A percentile compares a stretch with the other conserved stretches of the same genome.
These are phyloP conservation scores for Acinonyx jubatus DNA, from an alignment of 2,113 vertebrate genomes.

Conservation along the genomic window DNA sequence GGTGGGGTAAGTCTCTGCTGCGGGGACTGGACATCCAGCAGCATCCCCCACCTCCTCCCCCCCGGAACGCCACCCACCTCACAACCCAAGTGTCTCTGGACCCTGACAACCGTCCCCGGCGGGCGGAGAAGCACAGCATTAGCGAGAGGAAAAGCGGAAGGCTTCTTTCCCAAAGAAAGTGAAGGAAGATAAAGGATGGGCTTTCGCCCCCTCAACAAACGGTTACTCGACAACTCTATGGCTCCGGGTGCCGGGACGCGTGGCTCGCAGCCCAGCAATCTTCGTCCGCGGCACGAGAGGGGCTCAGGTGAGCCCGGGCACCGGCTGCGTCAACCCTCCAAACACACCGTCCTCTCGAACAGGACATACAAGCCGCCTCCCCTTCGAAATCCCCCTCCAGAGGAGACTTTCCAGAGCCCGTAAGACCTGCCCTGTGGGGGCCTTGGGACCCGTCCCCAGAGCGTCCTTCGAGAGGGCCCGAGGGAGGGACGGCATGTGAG, in stretches of 20 bases:
- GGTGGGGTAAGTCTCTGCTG: too few species aligned
- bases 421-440: accelerated
- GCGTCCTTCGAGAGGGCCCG: too few species aligned
- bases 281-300: accelerated
- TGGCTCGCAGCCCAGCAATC: accelerated
- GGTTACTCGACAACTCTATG: accelerated
- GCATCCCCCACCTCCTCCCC: neutral
- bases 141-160: neutral
- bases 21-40: neutral
- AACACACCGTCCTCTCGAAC: neutral
- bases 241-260: accelerated
- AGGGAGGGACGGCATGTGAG: accelerated
- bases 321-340: neutral
- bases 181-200: neutral
- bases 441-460: neutral
- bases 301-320: accelerated
- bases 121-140: neutral
- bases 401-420: neutral
- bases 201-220: neutral
- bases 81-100: neutral
- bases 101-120: neutral
- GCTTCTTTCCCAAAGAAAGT: neutral
- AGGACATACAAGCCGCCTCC: accelerated
- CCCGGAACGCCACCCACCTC: accelerated
- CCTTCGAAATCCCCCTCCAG: neutral